A percentile compares a stretch with the other conserved stretches of the same genome.
These are phyloP conservation scores for Troides oblongomaculatus DNA, from an alignment of 2,888 invertebrate species.

Conservation along the genomic window DNA sequence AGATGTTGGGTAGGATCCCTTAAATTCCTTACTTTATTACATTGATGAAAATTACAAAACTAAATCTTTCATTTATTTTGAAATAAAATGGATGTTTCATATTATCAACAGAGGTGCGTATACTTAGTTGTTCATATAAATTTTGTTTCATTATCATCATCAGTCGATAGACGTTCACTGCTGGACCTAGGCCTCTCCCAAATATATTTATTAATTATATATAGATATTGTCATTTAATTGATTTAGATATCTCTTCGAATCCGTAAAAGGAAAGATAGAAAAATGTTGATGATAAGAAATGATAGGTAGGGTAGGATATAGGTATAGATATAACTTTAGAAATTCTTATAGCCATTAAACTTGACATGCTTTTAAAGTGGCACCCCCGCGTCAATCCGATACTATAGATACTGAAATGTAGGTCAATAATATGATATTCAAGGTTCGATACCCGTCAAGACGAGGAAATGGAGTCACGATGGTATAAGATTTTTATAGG, in stretches of 20 bases:
- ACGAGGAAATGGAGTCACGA: slow-evolving; percentile 7
- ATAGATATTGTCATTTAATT: neutral
- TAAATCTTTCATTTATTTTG: too few species aligned
- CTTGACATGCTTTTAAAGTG: slow-evolving; percentile 29
- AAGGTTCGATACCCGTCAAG: slow-evolving; percentile 20
- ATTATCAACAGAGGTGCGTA: too few species aligned
- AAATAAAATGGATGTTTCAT: too few species aligned
- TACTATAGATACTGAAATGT: slow-evolving; percentile 23
- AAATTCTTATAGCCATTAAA: slow-evolving; percentile 28
- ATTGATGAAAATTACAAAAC: too few species aligned
- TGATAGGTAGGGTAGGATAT: slow-evolving; percentile 3
- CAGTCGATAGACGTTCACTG: too few species aligned
- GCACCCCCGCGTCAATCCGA: slow-evolving; percentile 15
- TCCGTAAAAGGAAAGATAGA: neutral
- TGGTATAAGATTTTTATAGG: slow-evolving; percentile 7
- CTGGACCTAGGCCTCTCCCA: too few species aligned
- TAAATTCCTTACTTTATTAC: too few species aligned
- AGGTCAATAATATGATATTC: slow-evolving; percentile 25
- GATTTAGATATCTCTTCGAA: neutral
- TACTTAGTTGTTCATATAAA: too few species aligned
- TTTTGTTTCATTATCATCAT: too few species aligned
- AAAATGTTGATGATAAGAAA: slow-evolving; percentile 1
- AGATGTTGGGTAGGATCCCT: too few species aligned
- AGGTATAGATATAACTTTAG: slow-evolving; percentile 15
- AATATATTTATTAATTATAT: neutral